Evolutionary conservation across 2,113 vertebrate species (phyloP), one percentile per base, ranked within the genome.

Genomic region (Peromyscus maniculatus): DNA sequence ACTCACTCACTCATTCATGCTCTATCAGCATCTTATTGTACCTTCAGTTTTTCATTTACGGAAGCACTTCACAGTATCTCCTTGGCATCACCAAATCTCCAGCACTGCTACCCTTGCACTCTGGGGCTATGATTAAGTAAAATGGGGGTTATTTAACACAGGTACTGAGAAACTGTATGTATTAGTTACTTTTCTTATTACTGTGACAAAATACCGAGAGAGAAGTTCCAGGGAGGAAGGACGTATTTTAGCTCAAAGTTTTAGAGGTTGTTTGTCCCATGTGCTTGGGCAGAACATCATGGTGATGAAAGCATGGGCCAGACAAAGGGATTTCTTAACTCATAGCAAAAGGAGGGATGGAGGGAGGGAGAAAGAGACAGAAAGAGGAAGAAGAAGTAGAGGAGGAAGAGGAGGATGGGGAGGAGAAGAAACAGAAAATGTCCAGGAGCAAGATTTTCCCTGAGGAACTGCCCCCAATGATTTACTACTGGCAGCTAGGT

Each of bases 331-430:
- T 9, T 49, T 3, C 28, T 49, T 46, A 87, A 28, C 26, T 69
- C 46, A 57, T 39, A 36, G 33, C 49, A 26, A 19, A 49, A 19
- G n/a, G 21, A 89, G n/a, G 33, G 2, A 55, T 15, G 4, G 7
- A 17, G 13, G 21, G 22, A 28, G 22, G 3, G 11, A 83, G 12
- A 33, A 6, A n/a, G 52, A 82, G 78, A 7, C 1, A 4, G 33
- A 39, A 36, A 3, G 9, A 11, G 10, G 5, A n/a, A 4, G 19
- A 12, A 3, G 4, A 12, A 7, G 16, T 16, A 3, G 21, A 13
- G 57, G 36, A 83, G 2, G 11, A 59, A 12, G 4, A 21, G 4
- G 17, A 57, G 19, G 16, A 33, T 1, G 15, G 8, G 59, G n/a
- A 84, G 7, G 15, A 64, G 31, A 28, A 24, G n/a, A 39, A 39